phyloP scores from a whole-genome alignment of 2,888 invertebrate species.

The Spialia ferax region DNA sequence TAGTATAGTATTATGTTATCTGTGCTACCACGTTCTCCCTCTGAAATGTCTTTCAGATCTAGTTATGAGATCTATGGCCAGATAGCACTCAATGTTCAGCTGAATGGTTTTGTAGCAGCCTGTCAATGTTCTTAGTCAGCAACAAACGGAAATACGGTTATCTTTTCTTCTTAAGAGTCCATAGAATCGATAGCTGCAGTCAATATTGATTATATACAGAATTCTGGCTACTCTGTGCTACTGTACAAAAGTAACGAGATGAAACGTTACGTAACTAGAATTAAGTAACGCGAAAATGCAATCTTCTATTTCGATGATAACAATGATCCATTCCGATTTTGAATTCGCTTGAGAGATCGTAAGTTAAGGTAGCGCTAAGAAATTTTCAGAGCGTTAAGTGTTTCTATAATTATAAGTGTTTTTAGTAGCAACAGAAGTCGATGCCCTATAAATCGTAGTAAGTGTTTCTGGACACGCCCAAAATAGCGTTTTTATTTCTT shows the following conservation, averaged over 20 bases:
- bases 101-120: no score
- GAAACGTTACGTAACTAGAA: slow-evolving; percentile 2
- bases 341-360: background rate
- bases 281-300: background rate
- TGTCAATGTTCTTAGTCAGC: no score
- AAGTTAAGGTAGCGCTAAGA: background rate
- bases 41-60: no score
- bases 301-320: background rate
- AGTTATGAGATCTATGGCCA: no score
- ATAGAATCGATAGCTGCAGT: background rate
- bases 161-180: no score
- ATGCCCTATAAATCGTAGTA: slow-evolving; percentile 44
- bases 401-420: slow-evolving; percentile 8
- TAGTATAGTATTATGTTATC: no score
- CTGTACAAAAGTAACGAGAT: background rate
- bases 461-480: slow-evolving; percentile 38
- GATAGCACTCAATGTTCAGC: no score
- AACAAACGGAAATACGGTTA: no score
- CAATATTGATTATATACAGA: background rate
- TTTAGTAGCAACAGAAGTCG: slow-evolving; percentile 44
- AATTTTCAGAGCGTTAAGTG: slow-evolving; percentile 5
- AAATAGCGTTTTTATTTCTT: slow-evolving; percentile 34
- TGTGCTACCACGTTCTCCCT: no score
- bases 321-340: background rate
- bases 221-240: background rate